Evolutionary conservation across 2,888 invertebrate genomes (phyloP).

Genomic region (Rotaria magnacalcarata): DNA sequence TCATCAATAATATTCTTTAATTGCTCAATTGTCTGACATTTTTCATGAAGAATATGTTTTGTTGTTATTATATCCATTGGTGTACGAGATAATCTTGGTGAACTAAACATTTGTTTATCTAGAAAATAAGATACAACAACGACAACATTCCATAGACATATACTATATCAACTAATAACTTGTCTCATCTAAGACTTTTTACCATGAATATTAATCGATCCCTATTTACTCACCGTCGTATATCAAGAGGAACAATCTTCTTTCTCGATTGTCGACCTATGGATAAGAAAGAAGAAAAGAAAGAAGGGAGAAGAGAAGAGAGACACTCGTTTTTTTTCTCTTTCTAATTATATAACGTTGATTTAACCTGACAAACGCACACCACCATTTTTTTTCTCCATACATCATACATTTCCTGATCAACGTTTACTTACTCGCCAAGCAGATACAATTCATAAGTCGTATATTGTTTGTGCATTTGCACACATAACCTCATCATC

Average conservation of each 20-base stretch:
- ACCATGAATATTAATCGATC: constrained; percentile 16
- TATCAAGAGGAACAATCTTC: constrained; percentile 28
- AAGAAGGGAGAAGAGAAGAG: background rate
- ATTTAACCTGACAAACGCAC: constrained; percentile 21
- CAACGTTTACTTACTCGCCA: background rate
- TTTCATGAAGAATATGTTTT: background rate
- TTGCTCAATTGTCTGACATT: background rate
- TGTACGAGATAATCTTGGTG: background rate
- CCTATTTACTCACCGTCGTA: constrained; percentile 3
- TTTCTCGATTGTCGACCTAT: background rate
- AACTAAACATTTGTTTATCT: background rate
- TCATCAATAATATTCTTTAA: background rate
- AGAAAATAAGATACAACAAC: no score
- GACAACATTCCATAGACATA: no score
- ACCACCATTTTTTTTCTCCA: background rate
- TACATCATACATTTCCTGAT: background rate
- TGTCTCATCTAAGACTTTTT: background rate
- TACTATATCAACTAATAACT: background rate
- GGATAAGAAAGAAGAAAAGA: background rate
- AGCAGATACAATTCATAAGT: background rate
- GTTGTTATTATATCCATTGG: background rate
- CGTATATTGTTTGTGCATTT: no score
- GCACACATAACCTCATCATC: no score
- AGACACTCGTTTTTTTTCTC: background rate
- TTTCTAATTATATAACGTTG: background rate